Conservation (phyloP, 2,888 invertebrate species). For the Volucella inanis region DNA sequence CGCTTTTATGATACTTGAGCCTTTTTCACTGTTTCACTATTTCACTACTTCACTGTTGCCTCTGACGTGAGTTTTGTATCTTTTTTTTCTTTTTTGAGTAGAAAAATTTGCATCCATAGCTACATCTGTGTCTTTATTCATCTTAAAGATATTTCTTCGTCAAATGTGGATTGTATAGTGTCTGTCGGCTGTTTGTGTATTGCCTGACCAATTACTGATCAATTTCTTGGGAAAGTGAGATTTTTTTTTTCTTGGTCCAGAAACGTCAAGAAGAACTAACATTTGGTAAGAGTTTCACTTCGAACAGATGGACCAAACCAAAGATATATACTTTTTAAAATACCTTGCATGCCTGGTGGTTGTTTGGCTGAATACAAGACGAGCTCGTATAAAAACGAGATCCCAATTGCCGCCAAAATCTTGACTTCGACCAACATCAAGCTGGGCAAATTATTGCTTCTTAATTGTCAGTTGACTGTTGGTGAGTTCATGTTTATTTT, state of each 20-base stretch:
- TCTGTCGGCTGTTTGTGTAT: slow-evolving; percentile 12
- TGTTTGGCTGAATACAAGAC: slow-evolving; percentile 40
- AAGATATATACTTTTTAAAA: not conserved
- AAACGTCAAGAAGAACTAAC: slow-evolving; percentile 3
- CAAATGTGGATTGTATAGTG: no score
- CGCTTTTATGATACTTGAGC: slow-evolving; percentile 29
- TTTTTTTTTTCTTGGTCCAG: slow-evolving; percentile 23
- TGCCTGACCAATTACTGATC: slow-evolving; percentile 41
- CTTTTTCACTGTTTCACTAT: slow-evolving; percentile 5
- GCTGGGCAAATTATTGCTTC: slow-evolving; percentile 29
- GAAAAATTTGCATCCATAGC: slow-evolving; percentile 28
- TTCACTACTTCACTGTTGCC: not conserved
- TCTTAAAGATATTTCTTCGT: slow-evolving; percentile 2
- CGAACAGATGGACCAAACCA: slow-evolving; percentile 18
- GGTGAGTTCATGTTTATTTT: not conserved
- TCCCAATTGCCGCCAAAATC: slow-evolving; percentile 12
- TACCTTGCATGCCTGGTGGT: slow-evolving; percentile 26
- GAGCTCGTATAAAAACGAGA: slow-evolving; percentile 4
- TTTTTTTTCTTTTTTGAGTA: slow-evolving; percentile 41
- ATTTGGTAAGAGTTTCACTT: not conserved
- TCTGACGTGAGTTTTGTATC: not conserved
- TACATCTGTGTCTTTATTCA: slow-evolving; percentile 13
- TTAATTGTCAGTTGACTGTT: not conserved
- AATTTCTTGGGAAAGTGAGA: slow-evolving; percentile 14
- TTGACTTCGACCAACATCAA: slow-evolving; percentile 18